Base-by-base conservation (phyloP, 2,797 vertebrate species). In the Macroramphosus scolopax region DNA sequence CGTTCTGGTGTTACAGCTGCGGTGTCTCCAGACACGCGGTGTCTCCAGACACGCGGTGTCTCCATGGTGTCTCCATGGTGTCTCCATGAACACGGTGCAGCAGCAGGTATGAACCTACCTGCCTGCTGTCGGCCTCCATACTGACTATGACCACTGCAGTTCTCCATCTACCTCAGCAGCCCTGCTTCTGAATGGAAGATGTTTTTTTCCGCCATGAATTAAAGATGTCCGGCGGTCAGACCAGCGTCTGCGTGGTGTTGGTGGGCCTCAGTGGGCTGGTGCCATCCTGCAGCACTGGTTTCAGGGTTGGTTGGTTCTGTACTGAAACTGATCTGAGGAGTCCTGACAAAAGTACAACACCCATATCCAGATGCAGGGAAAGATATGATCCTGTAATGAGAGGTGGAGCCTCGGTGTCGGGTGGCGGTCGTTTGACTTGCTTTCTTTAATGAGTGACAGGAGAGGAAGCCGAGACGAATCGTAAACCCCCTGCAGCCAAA, bases 161-260 rank as follows among this genome's bases (percentile, higher is more conserved):
- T 78, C 54, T 62, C 48, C 39, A 57, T 53, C 24, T 53, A 45
- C 33, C 50, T 49, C 30, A 65, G 41, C 28, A 11, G 24, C 5
- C 50, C 39, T 48, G 61, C 32, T 49, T 59, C 20, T 49, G 39
- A 44, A 42, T 37, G 14, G 11, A 61, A 38, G 35, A 34, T 47
- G 12, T 33, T 47, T 63, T 77, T n/a, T n/a, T n/a, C n/a, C 70
- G 13, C 39, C 24, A 77, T 82, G 73, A 81, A 81, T 82, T 81
- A 83, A 81, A 83, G 41, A 75, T 66, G 53, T 42, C 24, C 13
- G 17, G 22, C 45, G 12, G 62, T 37, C 51, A 47, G 64, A 55
- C 36, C 38, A 62, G 18, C 37, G 16, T 45, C 16, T 39, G 22
- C 33, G 25, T 60, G 40, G 31, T n/a, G n/a, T n/a, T n/a, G n/a